Evolutionary conservation across 2,888 invertebrate species (phyloP).

Genomic region (Vandiemenella viatica): DNA sequence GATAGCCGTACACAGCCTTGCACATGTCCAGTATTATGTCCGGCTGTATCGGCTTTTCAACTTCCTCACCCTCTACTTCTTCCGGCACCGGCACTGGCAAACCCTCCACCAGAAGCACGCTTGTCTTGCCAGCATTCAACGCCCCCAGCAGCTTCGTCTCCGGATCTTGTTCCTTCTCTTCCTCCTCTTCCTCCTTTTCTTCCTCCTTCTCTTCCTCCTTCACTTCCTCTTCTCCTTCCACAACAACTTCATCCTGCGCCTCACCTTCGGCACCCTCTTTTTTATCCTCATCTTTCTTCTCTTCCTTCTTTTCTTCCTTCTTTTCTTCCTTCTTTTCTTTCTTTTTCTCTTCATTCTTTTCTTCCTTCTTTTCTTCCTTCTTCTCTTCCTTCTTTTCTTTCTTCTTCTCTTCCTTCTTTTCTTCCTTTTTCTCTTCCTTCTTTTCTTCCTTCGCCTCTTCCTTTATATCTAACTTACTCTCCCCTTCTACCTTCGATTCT

Average conservation of each 20-base stretch:
- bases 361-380: background rate
- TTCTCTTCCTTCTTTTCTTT: background rate
- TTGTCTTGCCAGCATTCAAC: too few relatives aligned
- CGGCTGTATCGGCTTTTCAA: too few relatives aligned
- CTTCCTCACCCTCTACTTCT: too few relatives aligned
- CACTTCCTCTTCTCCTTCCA: background rate
- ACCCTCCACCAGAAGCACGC: too few relatives aligned
- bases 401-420: background rate
- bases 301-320: background rate
- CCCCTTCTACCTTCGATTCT: background rate
- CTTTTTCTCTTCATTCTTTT: background rate
- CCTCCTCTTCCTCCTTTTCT: background rate
- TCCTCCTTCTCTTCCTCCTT: background rate
- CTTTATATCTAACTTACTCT: background rate
- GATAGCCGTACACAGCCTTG: too few relatives aligned
- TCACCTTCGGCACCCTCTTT: slow-evolving; percentile 17
- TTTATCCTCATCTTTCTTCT: background rate
- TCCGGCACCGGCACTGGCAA: too few relatives aligned
- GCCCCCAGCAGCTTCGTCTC: background rate
- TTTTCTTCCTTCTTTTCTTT: background rate
- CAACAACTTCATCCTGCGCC: slow-evolving; percentile 25
- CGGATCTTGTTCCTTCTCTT: background rate
- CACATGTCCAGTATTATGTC: too few relatives aligned
- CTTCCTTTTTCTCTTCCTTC: background rate
- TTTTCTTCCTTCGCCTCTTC: background rate